These are phyloP conservation scores for Drosophila acutilabella DNA, from an alignment of 2,888 invertebrate genomes.

Conservation along the genomic window DNA sequence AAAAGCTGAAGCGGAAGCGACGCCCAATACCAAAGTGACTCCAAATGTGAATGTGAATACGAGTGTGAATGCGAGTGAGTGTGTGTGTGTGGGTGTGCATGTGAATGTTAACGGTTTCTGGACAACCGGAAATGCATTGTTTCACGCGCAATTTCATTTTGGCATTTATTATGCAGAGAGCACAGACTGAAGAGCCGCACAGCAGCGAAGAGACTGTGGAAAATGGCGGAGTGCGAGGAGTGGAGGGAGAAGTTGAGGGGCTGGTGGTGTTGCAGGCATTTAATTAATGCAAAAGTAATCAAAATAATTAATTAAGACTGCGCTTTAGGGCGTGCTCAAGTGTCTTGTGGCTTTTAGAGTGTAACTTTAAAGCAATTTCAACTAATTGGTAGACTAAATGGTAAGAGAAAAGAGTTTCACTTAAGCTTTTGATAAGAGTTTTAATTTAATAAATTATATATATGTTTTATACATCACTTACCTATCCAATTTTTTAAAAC, in stretches of 20 bases:
- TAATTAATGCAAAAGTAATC: slow-evolving; percentile 65
- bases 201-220: not conserved
- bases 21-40: slow-evolving; percentile 34
- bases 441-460: not conserved
- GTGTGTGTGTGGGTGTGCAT: slow-evolving; percentile 19
- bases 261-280: slow-evolving; percentile 22
- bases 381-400: not conserved
- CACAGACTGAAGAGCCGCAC: slow-evolving; percentile 7
- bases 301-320: slow-evolving; percentile 64
- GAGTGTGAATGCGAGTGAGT: slow-evolving; percentile 17
- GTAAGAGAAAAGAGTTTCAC: too few relatives aligned
- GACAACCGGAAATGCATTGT: slow-evolving; percentile 74
- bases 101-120: slow-evolving; percentile 55
- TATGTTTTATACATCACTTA: not conserved
- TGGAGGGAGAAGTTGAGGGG: not conserved
- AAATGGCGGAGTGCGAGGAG: not conserved
- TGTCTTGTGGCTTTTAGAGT: slow-evolving; percentile 20
- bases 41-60: slow-evolving; percentile 20
- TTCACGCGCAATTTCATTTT: slow-evolving; percentile 75
- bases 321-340: slow-evolving; percentile 27
- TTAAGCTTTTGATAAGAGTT: not conserved
- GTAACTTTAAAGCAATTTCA: not conserved
- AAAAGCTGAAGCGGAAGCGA: slow-evolving; percentile 58
- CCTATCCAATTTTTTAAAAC: not conserved
- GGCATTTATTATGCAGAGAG: slow-evolving; percentile 51